Conservation (phyloP, 2,888 invertebrate species). For the Apocheima hispidaria region DNA sequence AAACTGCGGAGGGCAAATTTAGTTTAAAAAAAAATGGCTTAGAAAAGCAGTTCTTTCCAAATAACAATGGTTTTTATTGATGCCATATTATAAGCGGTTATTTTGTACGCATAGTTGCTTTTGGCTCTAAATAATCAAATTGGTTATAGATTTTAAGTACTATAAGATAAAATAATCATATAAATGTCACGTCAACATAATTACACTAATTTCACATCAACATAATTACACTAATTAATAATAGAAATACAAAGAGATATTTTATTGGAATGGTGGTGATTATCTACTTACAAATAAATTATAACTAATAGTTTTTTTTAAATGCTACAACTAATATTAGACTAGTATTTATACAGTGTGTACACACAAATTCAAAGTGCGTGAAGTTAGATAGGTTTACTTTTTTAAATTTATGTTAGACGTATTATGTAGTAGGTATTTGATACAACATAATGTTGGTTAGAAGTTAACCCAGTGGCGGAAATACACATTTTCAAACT, state of each 20-base stretch:
- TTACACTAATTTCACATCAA: conserved; percentile 1
- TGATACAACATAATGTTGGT: neutral
- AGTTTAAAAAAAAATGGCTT: too few relatives aligned
- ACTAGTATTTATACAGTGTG: conserved; percentile 63
- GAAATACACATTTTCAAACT: too few relatives aligned
- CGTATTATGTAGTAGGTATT: neutral
- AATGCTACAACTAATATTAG: conserved; percentile 59
- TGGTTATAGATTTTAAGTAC: conserved; percentile 17
- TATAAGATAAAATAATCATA: neutral
- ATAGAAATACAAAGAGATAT: conserved; percentile 28
- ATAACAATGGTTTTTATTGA: neutral
- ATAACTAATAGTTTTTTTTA: conserved; percentile 47
- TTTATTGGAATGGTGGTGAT: conserved; percentile 45
- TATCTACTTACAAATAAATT: conserved; percentile 37
- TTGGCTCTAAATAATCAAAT: neutral
- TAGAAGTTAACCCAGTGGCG: neutral
- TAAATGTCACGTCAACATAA: neutral
- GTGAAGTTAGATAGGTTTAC: conserved; percentile 35
- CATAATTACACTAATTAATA: conserved; percentile 12
- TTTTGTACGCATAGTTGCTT: neutral
- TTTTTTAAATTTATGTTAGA: conserved; percentile 23
- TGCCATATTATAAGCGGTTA: conserved; percentile 2
- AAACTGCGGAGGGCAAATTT: too few relatives aligned
- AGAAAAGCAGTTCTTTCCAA: neutral
- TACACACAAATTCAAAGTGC: conserved; percentile 60